phyloP scores from a whole-genome alignment of 1,140 invertebrate species.

The Heterodera schachtii region DNA sequence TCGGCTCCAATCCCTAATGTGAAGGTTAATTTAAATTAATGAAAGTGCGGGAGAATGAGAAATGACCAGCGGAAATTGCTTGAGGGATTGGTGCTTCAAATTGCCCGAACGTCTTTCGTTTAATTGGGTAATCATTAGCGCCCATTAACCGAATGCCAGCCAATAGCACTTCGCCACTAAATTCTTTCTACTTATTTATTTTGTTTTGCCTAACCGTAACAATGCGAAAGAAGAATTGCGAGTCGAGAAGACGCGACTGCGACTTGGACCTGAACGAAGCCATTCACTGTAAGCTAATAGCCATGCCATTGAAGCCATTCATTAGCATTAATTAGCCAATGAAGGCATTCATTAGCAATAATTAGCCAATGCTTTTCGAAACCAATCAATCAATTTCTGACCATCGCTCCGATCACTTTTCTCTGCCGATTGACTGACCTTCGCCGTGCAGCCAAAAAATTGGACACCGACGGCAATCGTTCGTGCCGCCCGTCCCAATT shows the following conservation, averaged over 20 bases:
- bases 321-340: too few species aligned
- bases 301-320: too few species aligned
- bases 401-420: not conserved
- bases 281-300: not conserved
- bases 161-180: too few species aligned
- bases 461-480: conserved; percentile 27
- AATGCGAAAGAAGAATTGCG: conserved; percentile 25
- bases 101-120: too few species aligned
- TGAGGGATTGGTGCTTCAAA: not conserved
- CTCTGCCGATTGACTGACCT: conserved; percentile 2
- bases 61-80: conserved; percentile 3
- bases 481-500: conserved; percentile 18
- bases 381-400: not conserved
- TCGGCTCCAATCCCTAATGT: too few species aligned
- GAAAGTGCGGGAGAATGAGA: not conserved
- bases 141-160: conserved; percentile 5
- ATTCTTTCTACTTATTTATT: not conserved
- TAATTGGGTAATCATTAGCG: too few species aligned
- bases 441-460: conserved; percentile 19
- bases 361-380: too few species aligned
- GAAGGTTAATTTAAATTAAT: too few species aligned
- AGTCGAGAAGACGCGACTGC: conserved; percentile 26
- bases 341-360: too few species aligned
- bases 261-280: conserved; percentile 25
- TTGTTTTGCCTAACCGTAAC: conserved; percentile 14